phyloP scores from a whole-genome alignment of 1,140 invertebrate species.

The Spodoptera litura region DNA sequence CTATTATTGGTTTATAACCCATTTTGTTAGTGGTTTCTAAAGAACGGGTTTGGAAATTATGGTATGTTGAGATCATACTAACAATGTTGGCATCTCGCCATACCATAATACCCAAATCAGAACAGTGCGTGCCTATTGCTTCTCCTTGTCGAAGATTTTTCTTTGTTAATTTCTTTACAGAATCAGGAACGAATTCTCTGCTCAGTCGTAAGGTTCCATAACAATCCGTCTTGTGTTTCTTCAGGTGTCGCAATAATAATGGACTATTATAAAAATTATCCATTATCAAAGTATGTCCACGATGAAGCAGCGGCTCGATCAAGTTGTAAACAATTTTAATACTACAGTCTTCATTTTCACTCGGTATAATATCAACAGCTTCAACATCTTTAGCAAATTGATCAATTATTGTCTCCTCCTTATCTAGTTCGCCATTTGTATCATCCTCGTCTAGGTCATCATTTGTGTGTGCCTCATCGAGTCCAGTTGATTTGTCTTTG shows the following conservation, averaged over 20 bases:
- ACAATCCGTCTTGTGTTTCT: constrained; percentile 50
- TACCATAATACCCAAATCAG: constrained; percentile 50
- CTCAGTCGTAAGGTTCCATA: constrained; percentile 52
- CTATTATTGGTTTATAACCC: too few relatives aligned
- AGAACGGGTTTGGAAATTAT: constrained; percentile 35
- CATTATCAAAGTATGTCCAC: constrained; percentile 57
- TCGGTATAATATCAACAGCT: too few relatives aligned
- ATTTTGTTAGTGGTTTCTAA: too few relatives aligned
- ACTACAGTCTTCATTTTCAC: constrained; percentile 5
- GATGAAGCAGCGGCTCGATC: constrained; percentile 50
- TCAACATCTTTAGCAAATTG: too few relatives aligned
- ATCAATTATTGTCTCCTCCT: too few relatives aligned
- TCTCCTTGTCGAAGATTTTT: constrained; percentile 46
- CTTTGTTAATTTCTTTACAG: constrained; percentile 30
- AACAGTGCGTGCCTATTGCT: constrained; percentile 40
- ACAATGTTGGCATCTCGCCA: constrained; percentile 56
- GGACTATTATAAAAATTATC: constrained; percentile 48
- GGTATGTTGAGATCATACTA: constrained; percentile 55
- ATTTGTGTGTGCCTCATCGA: too few relatives aligned
- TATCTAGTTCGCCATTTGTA: too few relatives aligned
- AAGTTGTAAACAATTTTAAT: constrained; percentile 50
- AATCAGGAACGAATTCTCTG: constrained; percentile 34
- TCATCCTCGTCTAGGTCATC: too few relatives aligned
- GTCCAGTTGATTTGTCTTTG: too few relatives aligned
- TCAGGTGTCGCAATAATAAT: constrained; percentile 49